These are phyloP conservation scores for Esox masquinongy DNA, from an alignment of 2,797 vertebrate species.

Conservation along the genomic window DNA sequence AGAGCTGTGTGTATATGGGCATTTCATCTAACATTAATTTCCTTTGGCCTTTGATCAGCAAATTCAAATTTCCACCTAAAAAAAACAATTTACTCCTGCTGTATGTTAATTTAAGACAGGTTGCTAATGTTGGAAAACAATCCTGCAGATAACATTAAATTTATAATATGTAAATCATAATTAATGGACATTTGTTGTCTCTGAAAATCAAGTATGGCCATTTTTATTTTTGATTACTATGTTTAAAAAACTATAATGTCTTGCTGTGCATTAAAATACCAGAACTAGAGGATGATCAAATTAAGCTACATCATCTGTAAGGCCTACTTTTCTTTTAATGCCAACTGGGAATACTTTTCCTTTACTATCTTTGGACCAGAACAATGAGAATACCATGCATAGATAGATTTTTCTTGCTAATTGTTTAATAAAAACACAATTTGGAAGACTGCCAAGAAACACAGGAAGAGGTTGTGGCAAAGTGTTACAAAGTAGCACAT, in stretches of 20 bases:
- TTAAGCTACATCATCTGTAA: too few species aligned
- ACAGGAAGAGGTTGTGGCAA: neutral
- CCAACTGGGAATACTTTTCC: neutral
- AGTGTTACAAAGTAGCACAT: neutral
- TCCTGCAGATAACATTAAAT: too few species aligned
- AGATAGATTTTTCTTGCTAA: neutral
- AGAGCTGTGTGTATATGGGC: neutral
- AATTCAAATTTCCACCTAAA: neutral
- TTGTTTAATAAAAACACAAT: neutral
- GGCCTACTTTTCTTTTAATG: neutral
- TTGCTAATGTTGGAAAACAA: too few species aligned
- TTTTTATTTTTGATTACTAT: too few species aligned
- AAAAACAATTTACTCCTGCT: neutral
- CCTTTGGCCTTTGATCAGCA: neutral
- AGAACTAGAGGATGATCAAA: too few species aligned
- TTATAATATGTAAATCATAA: too few species aligned
- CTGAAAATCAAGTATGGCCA: too few species aligned
- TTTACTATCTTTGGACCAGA: too few species aligned
- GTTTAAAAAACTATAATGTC: too few species aligned
- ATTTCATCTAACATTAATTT: conserved; percentile 6
- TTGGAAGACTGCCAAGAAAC: neutral
- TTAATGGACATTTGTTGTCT: too few species aligned
- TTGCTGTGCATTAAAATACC: too few species aligned
- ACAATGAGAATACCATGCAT: neutral
- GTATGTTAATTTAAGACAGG: too few species aligned